Evolutionary conservation across 1,140 invertebrate genomes (phyloP), one percentile per base, ranked within the genome.

Genomic region (Amyelois transitella): DNA sequence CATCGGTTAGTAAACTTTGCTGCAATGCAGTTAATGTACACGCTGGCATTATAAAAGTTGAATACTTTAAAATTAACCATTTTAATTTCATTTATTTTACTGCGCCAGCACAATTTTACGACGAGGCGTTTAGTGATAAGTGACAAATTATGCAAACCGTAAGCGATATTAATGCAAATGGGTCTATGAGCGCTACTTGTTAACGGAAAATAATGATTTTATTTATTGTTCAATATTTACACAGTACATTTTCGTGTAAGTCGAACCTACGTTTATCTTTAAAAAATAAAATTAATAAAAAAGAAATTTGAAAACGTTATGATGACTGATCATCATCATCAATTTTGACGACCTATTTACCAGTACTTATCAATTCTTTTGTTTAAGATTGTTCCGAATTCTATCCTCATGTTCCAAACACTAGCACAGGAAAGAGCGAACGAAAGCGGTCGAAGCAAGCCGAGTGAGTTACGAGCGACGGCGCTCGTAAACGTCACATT

Each of bases 401-500:
- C 32, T 14, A 38, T 38, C n/a, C n/a, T 6, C 25, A 6, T 10
- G 12, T 8, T 3, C 12, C 12, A 38, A 48, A 10, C 10, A 45
- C 5, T 21, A 48, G 0, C 18, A 45, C 18, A 19, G 43, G 18
- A 48, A 48, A 48, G 45, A 1, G 18, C 32, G 10, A 38, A 38
- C 32, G n/a, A 53, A 49, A 43, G 58, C 51, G 54, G 53, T 20
- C 28, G 38, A 32, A 28, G 48, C 50, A 48, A 55, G 56, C 38
- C 22, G 32, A 43, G 64, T 76, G 75, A 80, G 68, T 78, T 77
- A 81, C 72, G 73, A 72, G 58, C 67, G 60, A 51, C 60, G 64
- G 59, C 72, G 57, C 59, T 69, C 74, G 80, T 81, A 77, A 80
- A 78, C 76, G 78, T 86, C 82, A 73, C 75, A 74, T 82, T 83